Evolutionary conservation across 2,888 invertebrate species (phyloP).

Genomic region (Emmelina monodactyla): DNA sequence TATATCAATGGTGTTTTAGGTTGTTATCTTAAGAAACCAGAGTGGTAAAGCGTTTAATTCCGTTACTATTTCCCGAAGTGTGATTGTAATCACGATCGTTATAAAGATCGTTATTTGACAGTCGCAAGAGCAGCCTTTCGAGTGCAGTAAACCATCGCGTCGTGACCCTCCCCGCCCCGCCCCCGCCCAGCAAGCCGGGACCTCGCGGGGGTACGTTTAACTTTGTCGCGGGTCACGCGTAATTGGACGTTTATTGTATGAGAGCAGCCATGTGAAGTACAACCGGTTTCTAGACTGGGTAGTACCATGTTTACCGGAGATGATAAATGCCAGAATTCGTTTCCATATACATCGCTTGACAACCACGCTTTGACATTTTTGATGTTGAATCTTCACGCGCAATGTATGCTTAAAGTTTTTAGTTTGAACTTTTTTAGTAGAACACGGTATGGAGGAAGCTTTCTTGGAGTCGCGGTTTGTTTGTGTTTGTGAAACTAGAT

Average conservation of each 20-base stretch:
- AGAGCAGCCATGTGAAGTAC: constrained; percentile 49
- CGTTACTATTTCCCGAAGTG: constrained; percentile 16
- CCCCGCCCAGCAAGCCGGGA: constrained; percentile 23
- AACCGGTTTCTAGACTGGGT: constrained; percentile 51
- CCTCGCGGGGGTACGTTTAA: constrained; percentile 34
- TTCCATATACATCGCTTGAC: background rate
- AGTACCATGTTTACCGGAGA: constrained; percentile 19
- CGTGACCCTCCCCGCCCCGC: constrained; percentile 32
- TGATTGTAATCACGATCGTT: constrained; percentile 23
- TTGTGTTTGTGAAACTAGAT: too few species aligned
- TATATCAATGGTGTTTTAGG: too few species aligned
- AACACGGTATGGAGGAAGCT: too few species aligned
- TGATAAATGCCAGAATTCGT: background rate
- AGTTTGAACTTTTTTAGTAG: too few species aligned
- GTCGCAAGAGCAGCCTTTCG: constrained; percentile 19
- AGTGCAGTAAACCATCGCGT: constrained; percentile 27
- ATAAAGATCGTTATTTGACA: constrained; percentile 43
- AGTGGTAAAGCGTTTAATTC: too few species aligned
- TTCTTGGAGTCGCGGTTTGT: too few species aligned
- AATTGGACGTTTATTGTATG: constrained; percentile 48
- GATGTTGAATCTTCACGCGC: background rate
- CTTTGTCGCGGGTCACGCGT: constrained; percentile 47
- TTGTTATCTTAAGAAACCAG: too few species aligned
- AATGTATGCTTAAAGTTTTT: background rate
- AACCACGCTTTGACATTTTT: background rate